Base-by-base conservation (phyloP, 2,113 vertebrate species). In the Lepidothrix coronata region DNA sequence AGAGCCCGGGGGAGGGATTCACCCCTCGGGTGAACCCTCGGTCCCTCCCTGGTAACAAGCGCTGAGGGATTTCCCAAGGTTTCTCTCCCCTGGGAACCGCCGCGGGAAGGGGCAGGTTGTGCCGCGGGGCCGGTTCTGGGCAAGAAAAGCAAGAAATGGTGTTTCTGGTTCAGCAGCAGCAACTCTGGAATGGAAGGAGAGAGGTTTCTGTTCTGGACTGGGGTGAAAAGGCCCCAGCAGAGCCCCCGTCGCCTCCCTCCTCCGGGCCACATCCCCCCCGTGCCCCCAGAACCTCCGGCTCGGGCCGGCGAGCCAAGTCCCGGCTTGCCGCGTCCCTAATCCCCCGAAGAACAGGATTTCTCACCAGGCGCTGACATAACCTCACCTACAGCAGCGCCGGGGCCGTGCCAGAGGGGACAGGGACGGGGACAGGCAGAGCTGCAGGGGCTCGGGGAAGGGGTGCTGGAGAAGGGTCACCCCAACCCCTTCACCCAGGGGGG, bases 281-380 rank as follows among this genome's bases (percentile, higher is more conserved):
- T 27, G 27, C 49, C 83, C 82, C 93, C 46, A 51, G 72, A 70
- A 76, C 12, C 88, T 76, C 72, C 57, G 14, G 37, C 22, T 74
- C 8, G 8, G 62, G 73, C 75, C 18, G 52, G 13, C 0, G 30
- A 71, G 91, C 91, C 91, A 58, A 88, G 88, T 72, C 33, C 58
- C 8, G 43, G 89, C 95, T 75, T 81, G 91, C 37, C 59, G 35
- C 33, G 33, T 33, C 85, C 31, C 65, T 76, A 89, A 92, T 96
- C 86, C 95, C 91, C 89, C 33, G 73, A 70, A 72, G 68, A 93
- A 91, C 86, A 86, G 91, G 95, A 89, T 91, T 71, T 48, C 41
- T 44, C 72, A 86, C 75, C 70, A 23, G 78, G 78, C 17, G 24
- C 58, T 83, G 81, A 54, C 81, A 62, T 3, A 37, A 35, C 88